Evolutionary conservation across 1,140 invertebrate species (phyloP), one percentile per base, ranked within the genome.

Genomic region (Pseudoatta argentina): DNA sequence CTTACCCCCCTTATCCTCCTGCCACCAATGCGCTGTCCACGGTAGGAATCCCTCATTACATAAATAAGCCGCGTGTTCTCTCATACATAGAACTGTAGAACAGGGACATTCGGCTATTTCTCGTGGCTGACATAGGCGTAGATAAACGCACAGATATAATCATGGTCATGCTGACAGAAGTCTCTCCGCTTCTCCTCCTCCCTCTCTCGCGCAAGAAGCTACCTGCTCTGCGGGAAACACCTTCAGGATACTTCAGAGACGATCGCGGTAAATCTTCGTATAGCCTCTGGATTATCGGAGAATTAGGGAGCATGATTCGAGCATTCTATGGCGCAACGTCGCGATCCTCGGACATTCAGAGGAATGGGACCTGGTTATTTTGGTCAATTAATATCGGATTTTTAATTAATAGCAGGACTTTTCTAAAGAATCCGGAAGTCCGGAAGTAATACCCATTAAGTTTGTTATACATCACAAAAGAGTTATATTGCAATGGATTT

Each of bases 291-390:
- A 88, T 92, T 91, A 93, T 92, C 90, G 87, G 55, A 87, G 93
- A 94, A 94, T 94, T 94, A 94, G 91, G 90, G 87, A 94, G 94
- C 92, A 94, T 94, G 94, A 94, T 94, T 93, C 91, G 92, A 89
- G 81, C 92, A 94, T 94, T 94, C 93, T 92, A 77, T 2, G 48
- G 57, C 24, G 55, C 4, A 53, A 57, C 30, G 55, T 88, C 85
- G 86, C 67, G 79, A 81, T 89, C 77, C 86, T 61, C 69, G 14
- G 7, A 24, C 21, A 21, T n/a, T 39, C 34, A 18, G 53, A 73
- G 79, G 39, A 72, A 72, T 72, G 24, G 16, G 44, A 24, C 24
- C 39, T 10, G 0, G 3, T 16, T 14, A 3, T 16, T 3, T 44
- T 10, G 34, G 39, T 83, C 69, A n/a, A 63, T n/a, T 48, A 61